These are phyloP conservation scores for Ennomos erosarius DNA, from an alignment of 2,888 invertebrate genomes.

Conservation along the genomic window DNA sequence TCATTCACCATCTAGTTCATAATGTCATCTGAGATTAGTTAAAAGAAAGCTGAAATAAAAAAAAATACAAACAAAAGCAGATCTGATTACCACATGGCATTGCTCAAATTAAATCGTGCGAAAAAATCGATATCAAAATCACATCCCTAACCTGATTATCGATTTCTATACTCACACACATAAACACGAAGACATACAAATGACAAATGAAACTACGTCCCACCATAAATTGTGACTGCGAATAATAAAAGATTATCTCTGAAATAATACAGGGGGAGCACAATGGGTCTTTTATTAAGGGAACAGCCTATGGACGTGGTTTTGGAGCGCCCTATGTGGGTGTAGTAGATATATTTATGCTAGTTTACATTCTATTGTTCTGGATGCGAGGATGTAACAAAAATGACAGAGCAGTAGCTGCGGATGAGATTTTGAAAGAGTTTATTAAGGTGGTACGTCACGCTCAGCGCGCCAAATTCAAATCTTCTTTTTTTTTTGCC, in stretches of 20 bases:
- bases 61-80: too few relatives aligned
- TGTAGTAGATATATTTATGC: slow-evolving; percentile 30
- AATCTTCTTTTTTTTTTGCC: too few relatives aligned
- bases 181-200: slow-evolving; percentile 51
- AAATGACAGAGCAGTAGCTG: slow-evolving; percentile 7
- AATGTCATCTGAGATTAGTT: too few relatives aligned
- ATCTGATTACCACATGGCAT: too few relatives aligned
- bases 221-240: slow-evolving; percentile 75
- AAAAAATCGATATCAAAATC: slow-evolving; percentile 25
- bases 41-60: too few relatives aligned
- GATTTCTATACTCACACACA: slow-evolving; percentile 15
- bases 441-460: not conserved
- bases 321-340: slow-evolving; percentile 50
- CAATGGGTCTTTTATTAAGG: slow-evolving; percentile 78
- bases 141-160: slow-evolving; percentile 8
- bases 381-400: slow-evolving; percentile 17
- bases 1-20: too few relatives aligned
- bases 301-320: slow-evolving; percentile 54
- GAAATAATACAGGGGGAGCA: slow-evolving; percentile 79
- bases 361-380: slow-evolving; percentile 34
- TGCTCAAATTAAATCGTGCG: slow-evolving; percentile 18
- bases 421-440: not conserved
- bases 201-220: slow-evolving; percentile 78
- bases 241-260: slow-evolving; percentile 82
- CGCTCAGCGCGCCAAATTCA: too few relatives aligned